Percentiles rank a stretch among this genome's conserved stretches.
These are phyloP conservation scores for Thymelicus sylvestris DNA, from an alignment of 2,888 invertebrate genomes.

Conservation along the genomic window DNA sequence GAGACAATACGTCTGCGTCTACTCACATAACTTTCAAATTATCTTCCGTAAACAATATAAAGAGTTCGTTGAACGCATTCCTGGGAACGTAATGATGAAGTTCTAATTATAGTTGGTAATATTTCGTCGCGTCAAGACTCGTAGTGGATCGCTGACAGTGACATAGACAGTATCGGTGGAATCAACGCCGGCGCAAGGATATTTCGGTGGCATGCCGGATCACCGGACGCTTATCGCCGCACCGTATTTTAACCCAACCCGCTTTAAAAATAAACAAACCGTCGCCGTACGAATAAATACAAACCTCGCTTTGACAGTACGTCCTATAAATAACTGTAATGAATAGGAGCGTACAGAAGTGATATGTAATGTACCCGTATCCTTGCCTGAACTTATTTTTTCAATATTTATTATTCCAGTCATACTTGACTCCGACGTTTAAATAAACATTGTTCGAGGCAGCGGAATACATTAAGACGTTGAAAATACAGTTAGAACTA, in stretches of 20 bases:
- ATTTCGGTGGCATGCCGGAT: slow-evolving; percentile 62
- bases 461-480: neutral
- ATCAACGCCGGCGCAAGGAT: slow-evolving; percentile 60
- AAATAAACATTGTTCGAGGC: slow-evolving; percentile 23
- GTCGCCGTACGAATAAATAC: slow-evolving; percentile 78
- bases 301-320: slow-evolving; percentile 78
- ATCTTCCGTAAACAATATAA: slow-evolving; percentile 43
- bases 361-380: slow-evolving; percentile 78
- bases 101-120: slow-evolving; percentile 70
- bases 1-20: slow-evolving; percentile 24
- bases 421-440: slow-evolving; percentile 4
- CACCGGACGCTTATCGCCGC: slow-evolving; percentile 75
- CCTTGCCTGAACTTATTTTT: slow-evolving; percentile 77
- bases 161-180: slow-evolving; percentile 64
- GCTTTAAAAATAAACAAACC: slow-evolving; percentile 80
- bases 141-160: slow-evolving; percentile 64
- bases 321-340: slow-evolving; percentile 83
- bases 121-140: slow-evolving; percentile 67
- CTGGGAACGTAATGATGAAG: slow-evolving; percentile 58
- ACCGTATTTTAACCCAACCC: slow-evolving; percentile 73
- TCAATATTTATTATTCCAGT: slow-evolving; percentile 75
- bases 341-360: slow-evolving; percentile 77
- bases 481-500: neutral
- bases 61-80: slow-evolving; percentile 67
- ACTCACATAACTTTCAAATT: slow-evolving; percentile 24